Evolutionary conservation across 2,888 invertebrate genomes (phyloP).

Genomic region (Campoplex capitator): DNA sequence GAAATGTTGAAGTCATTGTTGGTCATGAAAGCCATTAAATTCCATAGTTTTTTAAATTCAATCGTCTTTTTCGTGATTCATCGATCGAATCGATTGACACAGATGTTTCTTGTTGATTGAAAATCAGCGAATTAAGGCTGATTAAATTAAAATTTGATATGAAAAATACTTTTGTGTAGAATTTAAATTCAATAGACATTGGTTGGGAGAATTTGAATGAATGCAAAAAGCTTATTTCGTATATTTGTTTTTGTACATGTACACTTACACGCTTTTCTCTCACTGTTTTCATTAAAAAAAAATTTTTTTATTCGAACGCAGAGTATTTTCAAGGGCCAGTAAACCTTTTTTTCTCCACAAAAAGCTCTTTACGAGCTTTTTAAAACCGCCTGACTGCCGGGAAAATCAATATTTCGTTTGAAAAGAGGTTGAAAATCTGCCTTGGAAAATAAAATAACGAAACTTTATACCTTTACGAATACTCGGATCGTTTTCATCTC

Average conservation of each 20-base stretch:
- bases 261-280: background rate
- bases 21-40: background rate
- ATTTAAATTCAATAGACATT: background rate
- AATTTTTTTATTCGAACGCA: background rate
- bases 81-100: background rate
- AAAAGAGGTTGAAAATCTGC: background rate
- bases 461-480: background rate
- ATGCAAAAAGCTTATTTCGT: background rate
- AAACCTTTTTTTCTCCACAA: background rate
- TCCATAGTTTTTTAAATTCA: background rate
- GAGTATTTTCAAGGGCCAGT: constrained; percentile 1
- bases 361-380: constrained; percentile 1
- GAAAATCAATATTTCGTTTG: constrained; percentile 6
- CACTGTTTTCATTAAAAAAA: background rate
- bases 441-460: background rate
- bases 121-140: background rate
- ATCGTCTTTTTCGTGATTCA: background rate
- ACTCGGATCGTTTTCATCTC: background rate
- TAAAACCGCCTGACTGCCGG: background rate
- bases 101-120: background rate
- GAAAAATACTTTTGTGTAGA: too few species aligned
- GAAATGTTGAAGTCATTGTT: background rate
- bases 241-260: background rate
- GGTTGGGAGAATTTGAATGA: background rate
- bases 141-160: background rate